Evolutionary conservation across 2,888 invertebrate genomes (phyloP).

Genomic region (Apeira syringaria): DNA sequence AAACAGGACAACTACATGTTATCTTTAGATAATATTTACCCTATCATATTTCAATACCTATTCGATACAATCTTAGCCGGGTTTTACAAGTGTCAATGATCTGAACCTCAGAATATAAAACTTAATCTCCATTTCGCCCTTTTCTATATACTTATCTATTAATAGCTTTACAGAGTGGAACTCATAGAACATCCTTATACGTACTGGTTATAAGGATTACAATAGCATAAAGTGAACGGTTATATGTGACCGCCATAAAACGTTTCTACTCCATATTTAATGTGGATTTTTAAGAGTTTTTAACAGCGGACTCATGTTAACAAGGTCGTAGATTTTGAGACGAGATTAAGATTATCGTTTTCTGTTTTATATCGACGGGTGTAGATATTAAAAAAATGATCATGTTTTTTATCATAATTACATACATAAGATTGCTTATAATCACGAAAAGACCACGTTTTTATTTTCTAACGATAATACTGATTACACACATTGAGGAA

Average conservation of each 20-base stretch:
- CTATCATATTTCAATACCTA: too few species aligned
- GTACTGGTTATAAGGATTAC: constrained; percentile 5
- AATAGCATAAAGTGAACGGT: constrained; percentile 1
- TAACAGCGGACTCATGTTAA: constrained; percentile 13
- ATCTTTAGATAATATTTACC: too few species aligned
- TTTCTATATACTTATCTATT: constrained; percentile 6
- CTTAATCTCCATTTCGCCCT: constrained; percentile 11
- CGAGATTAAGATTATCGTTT: too few species aligned
- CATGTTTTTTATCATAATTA: too few species aligned
- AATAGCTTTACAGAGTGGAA: background rate
- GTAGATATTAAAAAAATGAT: too few species aligned
- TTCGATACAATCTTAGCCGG: too few species aligned
- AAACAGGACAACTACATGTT: too few species aligned
- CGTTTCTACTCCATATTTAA: constrained; percentile 28
- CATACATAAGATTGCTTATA: too few species aligned
- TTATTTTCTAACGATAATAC: too few species aligned
- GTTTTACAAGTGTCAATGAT: constrained; percentile 19
- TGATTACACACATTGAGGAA: too few species aligned
- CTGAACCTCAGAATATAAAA: constrained; percentile 10
- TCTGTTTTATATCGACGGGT: too few species aligned
- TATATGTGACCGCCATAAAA: constrained; percentile 22
- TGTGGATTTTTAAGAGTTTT: constrained; percentile 22
- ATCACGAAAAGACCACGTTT: too few species aligned
- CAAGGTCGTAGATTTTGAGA: constrained; percentile 9
- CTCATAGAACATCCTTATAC: constrained; percentile 1